Evolutionary conservation across 2,797 vertebrate genomes (phyloP).

Genomic region (Varecia variegata): DNA sequence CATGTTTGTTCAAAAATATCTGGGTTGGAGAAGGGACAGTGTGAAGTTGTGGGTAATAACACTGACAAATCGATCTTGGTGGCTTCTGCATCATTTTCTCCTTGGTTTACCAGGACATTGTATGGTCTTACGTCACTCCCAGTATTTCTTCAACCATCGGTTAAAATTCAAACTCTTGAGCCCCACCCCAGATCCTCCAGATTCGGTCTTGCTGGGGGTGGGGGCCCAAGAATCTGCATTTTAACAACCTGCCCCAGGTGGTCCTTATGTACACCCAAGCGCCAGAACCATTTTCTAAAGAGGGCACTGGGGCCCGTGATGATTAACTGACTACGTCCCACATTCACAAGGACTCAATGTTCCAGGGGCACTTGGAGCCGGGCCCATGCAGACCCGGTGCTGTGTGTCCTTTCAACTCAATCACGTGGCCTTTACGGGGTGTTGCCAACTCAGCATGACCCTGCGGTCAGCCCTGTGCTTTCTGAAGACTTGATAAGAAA

Average conservation of each 20-base stretch:
- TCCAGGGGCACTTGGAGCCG: background rate
- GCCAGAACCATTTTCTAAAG: background rate
- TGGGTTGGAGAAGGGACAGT: background rate
- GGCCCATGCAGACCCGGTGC: too few relatives aligned
- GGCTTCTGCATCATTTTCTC: background rate
- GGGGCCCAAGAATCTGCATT: background rate
- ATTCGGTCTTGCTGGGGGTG: background rate
- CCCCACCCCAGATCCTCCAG: background rate
- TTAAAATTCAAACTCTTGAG: background rate
- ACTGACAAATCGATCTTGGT: background rate
- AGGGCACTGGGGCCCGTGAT: background rate
- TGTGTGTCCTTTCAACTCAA: too few relatives aligned
- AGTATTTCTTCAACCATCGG: background rate
- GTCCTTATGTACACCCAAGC: background rate
- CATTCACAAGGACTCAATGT: background rate
- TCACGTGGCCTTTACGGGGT: rapidly evolving
- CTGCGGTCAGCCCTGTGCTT: too few relatives aligned
- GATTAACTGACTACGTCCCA: background rate
- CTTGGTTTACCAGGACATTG: background rate
- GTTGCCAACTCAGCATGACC: background rate
- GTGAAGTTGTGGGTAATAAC: background rate
- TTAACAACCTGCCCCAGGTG: background rate
- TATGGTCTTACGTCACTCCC: background rate
- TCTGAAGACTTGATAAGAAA: background rate
- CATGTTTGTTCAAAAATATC: background rate